A percentile compares a stretch with the other conserved stretches of the same genome.
Evolutionary conservation across 1,140 invertebrate genomes (phyloP).

Genomic region (Orussus abietinus): DNA sequence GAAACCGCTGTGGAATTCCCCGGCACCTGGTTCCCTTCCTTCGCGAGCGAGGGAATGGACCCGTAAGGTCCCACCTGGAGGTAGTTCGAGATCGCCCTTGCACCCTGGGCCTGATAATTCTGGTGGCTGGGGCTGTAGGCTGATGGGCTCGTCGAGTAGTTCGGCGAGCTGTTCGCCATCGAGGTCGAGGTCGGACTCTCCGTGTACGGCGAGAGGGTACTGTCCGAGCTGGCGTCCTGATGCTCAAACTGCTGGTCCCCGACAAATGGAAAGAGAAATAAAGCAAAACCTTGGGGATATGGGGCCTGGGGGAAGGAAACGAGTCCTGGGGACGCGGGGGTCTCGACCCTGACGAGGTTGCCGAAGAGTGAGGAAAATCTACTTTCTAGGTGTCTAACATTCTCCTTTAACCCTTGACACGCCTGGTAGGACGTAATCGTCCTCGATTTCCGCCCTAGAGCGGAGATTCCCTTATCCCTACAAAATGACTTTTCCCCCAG

Average conservation of each 20-base stretch:
- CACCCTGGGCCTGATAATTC: conserved; percentile 18
- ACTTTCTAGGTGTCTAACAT: no score
- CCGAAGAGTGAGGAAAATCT: no score
- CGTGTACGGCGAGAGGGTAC: conserved; percentile 40
- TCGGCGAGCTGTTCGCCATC: conserved; percentile 33
- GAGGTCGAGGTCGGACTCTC: conserved; percentile 38
- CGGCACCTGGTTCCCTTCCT: not conserved
- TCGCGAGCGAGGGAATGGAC: conserved; percentile 12
- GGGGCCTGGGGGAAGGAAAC: no score
- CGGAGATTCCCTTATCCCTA: no score
- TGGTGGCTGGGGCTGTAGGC: conserved; percentile 33
- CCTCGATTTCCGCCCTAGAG: no score
- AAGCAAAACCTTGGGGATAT: no score
- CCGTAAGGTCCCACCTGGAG: conserved; percentile 8
- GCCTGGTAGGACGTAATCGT: no score
- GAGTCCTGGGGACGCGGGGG: no score
- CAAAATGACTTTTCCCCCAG: no score
- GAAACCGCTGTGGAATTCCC: conserved; percentile 23
- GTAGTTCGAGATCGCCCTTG: no score
- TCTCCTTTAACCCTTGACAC: no score
- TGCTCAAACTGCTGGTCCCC: conserved; percentile 35
- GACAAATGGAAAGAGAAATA: conserved; percentile 2
- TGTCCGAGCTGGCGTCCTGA: conserved; percentile 42
- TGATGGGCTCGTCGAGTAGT: conserved; percentile 39
- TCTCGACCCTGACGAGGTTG: no score